These are phyloP conservation scores for Caenorhabditis inopinata DNA, from an alignment of 1,140 invertebrate species.

Conservation along the genomic window DNA sequence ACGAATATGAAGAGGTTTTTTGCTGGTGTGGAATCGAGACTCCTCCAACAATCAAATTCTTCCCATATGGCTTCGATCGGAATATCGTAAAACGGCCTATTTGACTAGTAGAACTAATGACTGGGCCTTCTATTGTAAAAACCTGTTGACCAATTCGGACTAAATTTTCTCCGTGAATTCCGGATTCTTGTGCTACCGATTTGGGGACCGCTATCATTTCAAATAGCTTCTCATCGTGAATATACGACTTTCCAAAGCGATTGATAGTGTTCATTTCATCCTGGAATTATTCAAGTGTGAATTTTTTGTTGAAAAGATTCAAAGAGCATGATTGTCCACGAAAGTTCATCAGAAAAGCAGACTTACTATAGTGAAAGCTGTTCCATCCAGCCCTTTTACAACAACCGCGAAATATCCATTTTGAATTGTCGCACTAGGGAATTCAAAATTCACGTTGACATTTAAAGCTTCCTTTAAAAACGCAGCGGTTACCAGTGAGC, in stretches of 20 bases:
- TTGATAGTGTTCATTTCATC: neutral
- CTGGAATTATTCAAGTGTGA: too few species aligned
- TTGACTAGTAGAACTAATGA: slow-evolving; percentile 2
- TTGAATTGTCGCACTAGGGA: neutral
- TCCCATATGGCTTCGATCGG: neutral
- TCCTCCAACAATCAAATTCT: slow-evolving; percentile 9
- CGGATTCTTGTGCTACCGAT: neutral
- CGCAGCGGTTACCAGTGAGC: slow-evolving; percentile 6
- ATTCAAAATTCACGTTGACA: neutral
- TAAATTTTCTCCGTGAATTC: neutral
- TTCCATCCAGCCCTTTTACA: slow-evolving; percentile 7
- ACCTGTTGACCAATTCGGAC: slow-evolving; percentile 4
- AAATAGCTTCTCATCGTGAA: neutral
- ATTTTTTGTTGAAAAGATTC: too few species aligned
- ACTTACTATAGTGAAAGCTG: neutral
- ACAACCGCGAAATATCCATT: neutral
- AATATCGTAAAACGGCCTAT: slow-evolving; percentile 5
- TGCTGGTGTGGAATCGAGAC: neutral
- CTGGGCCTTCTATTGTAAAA: neutral
- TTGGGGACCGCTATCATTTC: neutral
- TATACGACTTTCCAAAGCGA: neutral
- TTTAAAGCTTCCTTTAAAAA: neutral
- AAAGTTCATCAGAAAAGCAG: neutral
- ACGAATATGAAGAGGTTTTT: neutral
- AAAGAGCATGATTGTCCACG: too few species aligned